A percentile compares a stretch with the other conserved stretches of the same genome.
phyloP scores from a whole-genome alignment of 2,888 invertebrate genomes.

The Chesias legatella region DNA sequence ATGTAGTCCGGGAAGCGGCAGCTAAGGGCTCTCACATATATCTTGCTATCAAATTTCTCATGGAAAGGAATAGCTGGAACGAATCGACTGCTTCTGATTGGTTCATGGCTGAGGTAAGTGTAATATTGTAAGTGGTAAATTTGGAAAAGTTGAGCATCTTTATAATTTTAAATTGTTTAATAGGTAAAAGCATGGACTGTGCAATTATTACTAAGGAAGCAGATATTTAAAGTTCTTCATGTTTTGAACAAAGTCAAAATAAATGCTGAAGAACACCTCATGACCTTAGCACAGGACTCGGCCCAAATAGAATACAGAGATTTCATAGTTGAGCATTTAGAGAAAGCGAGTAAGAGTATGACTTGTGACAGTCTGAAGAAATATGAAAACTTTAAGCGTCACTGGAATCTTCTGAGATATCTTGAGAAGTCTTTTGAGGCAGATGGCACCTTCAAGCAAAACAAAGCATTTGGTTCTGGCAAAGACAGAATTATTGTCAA shows the following conservation, averaged over 20 bases:
- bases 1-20: constrained; percentile 84
- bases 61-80: constrained; percentile 75
- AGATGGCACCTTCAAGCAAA: constrained; percentile 72
- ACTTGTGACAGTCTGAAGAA: constrained; percentile 46
- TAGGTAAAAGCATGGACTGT: constrained; percentile 83
- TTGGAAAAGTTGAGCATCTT: too few species aligned
- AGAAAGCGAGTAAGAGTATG: constrained; percentile 69
- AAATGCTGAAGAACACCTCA: constrained; percentile 79
- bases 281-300: constrained; percentile 80
- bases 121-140: too few species aligned
- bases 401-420: constrained; percentile 67
- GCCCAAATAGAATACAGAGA: constrained; percentile 81
- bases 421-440: constrained; percentile 73
- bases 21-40: constrained; percentile 83
- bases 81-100: constrained; percentile 74
- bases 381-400: constrained; percentile 62
- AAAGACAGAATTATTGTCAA: constrained; percentile 66
- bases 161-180: constrained; percentile 14
- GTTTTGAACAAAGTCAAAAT: constrained; percentile 82
- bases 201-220: constrained; percentile 81
- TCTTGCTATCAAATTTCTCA: constrained; percentile 80
- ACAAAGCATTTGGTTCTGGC: constrained; percentile 68
- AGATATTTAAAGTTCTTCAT: constrained; percentile 84
- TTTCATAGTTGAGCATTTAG: constrained; percentile 83
- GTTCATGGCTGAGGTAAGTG: constrained; percentile 80